phyloP scores from a whole-genome alignment of 2,113 vertebrate species.

The Pelvicachromis taeniatus region DNA sequence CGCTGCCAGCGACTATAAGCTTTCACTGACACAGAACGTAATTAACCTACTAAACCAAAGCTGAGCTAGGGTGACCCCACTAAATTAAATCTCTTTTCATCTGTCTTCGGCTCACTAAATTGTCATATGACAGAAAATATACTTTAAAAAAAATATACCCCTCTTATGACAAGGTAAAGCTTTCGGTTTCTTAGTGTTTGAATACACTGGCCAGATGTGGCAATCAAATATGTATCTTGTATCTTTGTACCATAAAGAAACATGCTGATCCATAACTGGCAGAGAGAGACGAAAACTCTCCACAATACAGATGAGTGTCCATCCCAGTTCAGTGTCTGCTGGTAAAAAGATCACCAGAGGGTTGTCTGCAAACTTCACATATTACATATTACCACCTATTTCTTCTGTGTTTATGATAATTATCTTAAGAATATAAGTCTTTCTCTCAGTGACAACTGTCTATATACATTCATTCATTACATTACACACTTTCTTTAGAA shows the following conservation, averaged over 20 bases:
- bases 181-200: background rate
- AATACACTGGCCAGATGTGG: background rate
- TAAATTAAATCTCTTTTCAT: background rate
- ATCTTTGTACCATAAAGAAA: background rate
- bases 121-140: background rate
- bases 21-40: background rate
- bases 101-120: background rate
- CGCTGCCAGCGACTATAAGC: background rate
- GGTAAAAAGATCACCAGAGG: background rate
- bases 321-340: background rate
- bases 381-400: background rate
- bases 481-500: background rate
- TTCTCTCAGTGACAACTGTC: background rate
- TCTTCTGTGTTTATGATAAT: background rate
- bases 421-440: background rate
- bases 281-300: fast-evolving
- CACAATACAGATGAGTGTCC: background rate
- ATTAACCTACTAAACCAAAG: constrained; percentile 14
- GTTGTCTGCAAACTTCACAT: background rate
- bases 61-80: background rate
- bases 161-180: background rate
- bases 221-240: background rate
- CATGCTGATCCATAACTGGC: background rate
- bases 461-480: background rate
- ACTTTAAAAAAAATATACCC: background rate